Base-by-base conservation (phyloP, 2,888 invertebrate genomes). In the Platynereis dumerilii region DNA sequence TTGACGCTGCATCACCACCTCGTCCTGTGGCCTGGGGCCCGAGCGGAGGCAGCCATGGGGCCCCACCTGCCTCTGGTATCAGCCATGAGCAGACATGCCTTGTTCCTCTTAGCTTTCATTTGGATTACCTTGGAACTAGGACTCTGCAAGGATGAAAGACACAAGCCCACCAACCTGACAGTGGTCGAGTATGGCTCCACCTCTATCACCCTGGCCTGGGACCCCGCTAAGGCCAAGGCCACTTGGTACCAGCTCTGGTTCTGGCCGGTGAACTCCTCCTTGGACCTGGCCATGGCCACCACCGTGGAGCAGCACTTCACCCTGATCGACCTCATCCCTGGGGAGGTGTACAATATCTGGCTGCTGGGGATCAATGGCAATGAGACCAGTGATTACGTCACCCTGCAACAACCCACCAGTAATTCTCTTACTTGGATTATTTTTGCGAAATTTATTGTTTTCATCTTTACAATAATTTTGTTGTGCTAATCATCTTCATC, bases 381-480 rank as follows among this genome's bases (percentile, higher is more conserved):
- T 29, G 39, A 39, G 34, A 61, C 61, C 29, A 44, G 44, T 17
- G 61, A 61, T 34, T 61, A 61, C n/a, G 61, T 61, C 61, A 61
- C 61, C 1, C 34, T 61, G 27, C 22, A 24, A 27, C 61, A 61
- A 22, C 22, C 53, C 7, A 61, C 61, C 5, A 34, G 61, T 61
- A 61, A 22, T 29, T n/a, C n/a, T n/a, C n/a, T n/a, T n/a, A 24
- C 52, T n/a, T 52, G n/a, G n/a, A n/a, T n/a, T n/a, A n/a, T n/a
- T n/a, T n/a, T n/a, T n/a, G n/a, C n/a, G n/a, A n/a, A n/a, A n/a
- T n/a, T n/a, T n/a, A n/a, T n/a, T n/a, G n/a, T n/a, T n/a, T n/a
- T n/a, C n/a, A n/a, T n/a, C n/a, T n/a, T n/a, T n/a, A n/a, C n/a
- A n/a, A n/a, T n/a, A n/a, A n/a, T n/a, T n/a, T n/a, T n/a, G n/a